Percentiles rank a stretch among this genome's conserved stretches.
These are phyloP conservation scores for Salvelinus namaycush DNA, from an alignment of 2,113 vertebrate genomes.

Conservation along the genomic window DNA sequence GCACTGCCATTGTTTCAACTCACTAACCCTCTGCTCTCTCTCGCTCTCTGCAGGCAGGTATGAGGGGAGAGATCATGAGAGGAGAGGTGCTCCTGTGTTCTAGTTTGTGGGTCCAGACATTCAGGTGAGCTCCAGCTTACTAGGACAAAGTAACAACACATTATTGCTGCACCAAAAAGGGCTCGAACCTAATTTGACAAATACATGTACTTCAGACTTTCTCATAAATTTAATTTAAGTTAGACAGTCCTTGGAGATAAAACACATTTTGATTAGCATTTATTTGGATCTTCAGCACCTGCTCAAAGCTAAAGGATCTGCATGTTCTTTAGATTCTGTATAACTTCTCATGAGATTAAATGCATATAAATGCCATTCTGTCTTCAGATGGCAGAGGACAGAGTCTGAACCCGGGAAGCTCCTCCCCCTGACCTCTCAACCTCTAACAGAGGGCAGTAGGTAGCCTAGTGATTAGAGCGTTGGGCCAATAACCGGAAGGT, in stretches of 20 bases:
- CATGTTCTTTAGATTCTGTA: not conserved
- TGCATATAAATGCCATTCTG: not conserved
- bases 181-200: no score
- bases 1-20: no score
- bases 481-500: no score
- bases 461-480: no score
- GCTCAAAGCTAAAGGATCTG: not conserved
- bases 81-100: conserved; percentile 64
- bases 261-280: no score
- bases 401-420: conserved; percentile 73
- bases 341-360: not conserved
- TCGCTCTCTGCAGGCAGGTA: no score
- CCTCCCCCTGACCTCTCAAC: conserved; percentile 70
- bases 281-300: not conserved
- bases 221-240: no score
- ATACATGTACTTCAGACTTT: no score
- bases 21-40: no score
- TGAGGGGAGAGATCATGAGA: conserved; percentile 23
- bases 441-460: conserved; percentile 71
- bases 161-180: no score
- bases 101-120: conserved; percentile 77
- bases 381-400: conserved; percentile 87
- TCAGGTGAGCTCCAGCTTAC: conserved; percentile 58
- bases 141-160: no score
- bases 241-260: no score